phyloP scores from a whole-genome alignment of 1,140 invertebrate genomes.

The Proctacanthus coquilletti region DNA sequence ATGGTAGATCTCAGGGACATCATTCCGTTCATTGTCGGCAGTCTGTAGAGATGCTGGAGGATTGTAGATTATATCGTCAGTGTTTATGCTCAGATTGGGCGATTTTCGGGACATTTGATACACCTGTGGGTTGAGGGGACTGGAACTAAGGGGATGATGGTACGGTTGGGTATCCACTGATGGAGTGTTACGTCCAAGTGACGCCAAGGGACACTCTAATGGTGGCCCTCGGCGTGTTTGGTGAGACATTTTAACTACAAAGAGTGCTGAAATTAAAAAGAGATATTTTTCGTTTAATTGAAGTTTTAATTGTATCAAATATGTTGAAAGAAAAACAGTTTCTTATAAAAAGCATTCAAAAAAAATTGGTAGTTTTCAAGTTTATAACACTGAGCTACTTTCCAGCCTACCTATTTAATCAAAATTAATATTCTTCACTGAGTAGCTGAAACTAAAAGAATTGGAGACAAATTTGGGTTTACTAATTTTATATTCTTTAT shows the following conservation, averaged over 20 bases:
- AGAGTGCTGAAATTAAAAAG: neutral
- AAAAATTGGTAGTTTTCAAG: too few species aligned
- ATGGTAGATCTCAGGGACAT: constrained; percentile 12
- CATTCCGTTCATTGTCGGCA: constrained; percentile 1
- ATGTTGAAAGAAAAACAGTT: too few species aligned
- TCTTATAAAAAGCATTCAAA: too few species aligned
- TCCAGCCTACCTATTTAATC: too few species aligned
- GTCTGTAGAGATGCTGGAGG: constrained; percentile 12
- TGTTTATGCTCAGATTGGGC: constrained; percentile 17
- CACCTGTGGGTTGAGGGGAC: constrained; percentile 29
- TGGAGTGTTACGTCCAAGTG: constrained; percentile 36
- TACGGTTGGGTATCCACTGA: constrained; percentile 26
- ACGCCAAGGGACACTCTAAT: constrained; percentile 40
- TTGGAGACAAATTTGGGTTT: too few species aligned
- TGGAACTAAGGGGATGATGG: constrained; percentile 31
- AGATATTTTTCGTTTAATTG: neutral
- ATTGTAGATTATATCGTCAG: constrained; percentile 12
- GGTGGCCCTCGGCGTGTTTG: constrained; percentile 26
- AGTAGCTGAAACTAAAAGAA: too few species aligned
- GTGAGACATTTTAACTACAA: constrained; percentile 17
- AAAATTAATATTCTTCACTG: too few species aligned
- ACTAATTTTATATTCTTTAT: too few species aligned
- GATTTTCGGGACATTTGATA: constrained; percentile 32
- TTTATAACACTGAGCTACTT: too few species aligned
- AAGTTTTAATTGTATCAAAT: too few species aligned